phyloP scores from a whole-genome alignment of 1,140 invertebrate species.

The Triops longicaudatus region DNA sequence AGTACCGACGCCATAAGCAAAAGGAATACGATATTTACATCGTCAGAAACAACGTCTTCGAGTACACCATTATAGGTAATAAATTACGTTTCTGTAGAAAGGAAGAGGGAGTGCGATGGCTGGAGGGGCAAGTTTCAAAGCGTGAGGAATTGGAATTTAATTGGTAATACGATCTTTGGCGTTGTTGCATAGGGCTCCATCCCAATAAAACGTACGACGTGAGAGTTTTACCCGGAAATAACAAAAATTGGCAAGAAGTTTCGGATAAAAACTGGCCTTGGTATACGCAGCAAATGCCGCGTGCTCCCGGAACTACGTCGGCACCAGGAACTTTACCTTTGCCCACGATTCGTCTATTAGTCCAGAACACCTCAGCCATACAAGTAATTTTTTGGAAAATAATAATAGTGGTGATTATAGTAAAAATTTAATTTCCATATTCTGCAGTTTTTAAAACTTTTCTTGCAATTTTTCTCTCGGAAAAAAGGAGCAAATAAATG shows the following conservation, averaged over 20 bases:
- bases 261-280: conserved; percentile 45
- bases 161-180: conserved; percentile 16
- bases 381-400: too few species aligned
- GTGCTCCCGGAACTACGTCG: conserved; percentile 17
- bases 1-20: conserved; percentile 48
- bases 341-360: conserved; percentile 41
- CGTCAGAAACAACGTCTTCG: conserved; percentile 39
- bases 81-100: too few species aligned
- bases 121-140: conserved; percentile 16
- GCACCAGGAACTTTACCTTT: conserved; percentile 29
- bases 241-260: conserved; percentile 43
- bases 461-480: too few species aligned
- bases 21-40: conserved; percentile 42
- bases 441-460: too few species aligned
- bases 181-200: conserved; percentile 41
- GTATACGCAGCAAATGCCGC: conserved; percentile 44
- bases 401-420: too few species aligned
- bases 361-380: conserved; percentile 41
- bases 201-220: conserved; percentile 50
- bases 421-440: too few species aligned
- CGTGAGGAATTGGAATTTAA: neutral
- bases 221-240: conserved; percentile 46
- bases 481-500: too few species aligned
- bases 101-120: too few species aligned
- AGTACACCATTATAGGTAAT: conserved; percentile 47